Base-by-base conservation (phyloP, 2,797 vertebrate species). In the Coregonus sp. region DNA sequence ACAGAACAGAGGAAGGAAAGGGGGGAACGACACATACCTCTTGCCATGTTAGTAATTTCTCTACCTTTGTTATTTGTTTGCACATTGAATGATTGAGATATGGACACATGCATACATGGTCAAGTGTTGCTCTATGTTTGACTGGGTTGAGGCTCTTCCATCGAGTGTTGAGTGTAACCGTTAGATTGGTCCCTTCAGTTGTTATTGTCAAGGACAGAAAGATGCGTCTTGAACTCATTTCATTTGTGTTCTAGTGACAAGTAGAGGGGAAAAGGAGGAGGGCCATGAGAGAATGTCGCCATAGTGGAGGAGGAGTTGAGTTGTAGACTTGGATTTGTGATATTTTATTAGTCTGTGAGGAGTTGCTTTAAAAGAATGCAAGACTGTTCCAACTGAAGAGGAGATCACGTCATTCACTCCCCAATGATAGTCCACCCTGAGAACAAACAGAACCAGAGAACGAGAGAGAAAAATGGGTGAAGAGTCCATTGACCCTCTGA, bases 1-100 rank as follows among this genome's bases (percentile, higher is more conserved):
- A 78, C 61, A 35, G 71, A 16, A 84, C 85, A 78, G 65, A 78
- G 78, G 72, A 79, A 75, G 29, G 65, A 75, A 80, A 37, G 75
- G 80, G 47, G 51, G 33, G 29, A 0, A 6, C 47, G 29, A 15
- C 78, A 81, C 85, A 85, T 72, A 56, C 81, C 59, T 5, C 47
- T 31, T 83, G 5, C 40, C 59, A 61, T 51, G 66, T 68, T 76
- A 76, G 25, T 25, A 25, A 25, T 25, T 25, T 25, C 25, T 25
- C 25, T 25, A 25, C 25, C 25, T 25, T 25, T 25, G n/a, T 67
- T 16, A 50, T 73, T 65, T 75, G 3, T 31, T 65, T 29, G n/a
- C 16, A 2, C 61, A 20, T 29, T 29, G 9, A 63, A 29, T 4
- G 66, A 33, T 14, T 68, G 25, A 25, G 25, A 25, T 25, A 25